These are phyloP conservation scores for Drymodes brunneopygia DNA, from an alignment of 2,113 vertebrate species.

Conservation along the genomic window DNA sequence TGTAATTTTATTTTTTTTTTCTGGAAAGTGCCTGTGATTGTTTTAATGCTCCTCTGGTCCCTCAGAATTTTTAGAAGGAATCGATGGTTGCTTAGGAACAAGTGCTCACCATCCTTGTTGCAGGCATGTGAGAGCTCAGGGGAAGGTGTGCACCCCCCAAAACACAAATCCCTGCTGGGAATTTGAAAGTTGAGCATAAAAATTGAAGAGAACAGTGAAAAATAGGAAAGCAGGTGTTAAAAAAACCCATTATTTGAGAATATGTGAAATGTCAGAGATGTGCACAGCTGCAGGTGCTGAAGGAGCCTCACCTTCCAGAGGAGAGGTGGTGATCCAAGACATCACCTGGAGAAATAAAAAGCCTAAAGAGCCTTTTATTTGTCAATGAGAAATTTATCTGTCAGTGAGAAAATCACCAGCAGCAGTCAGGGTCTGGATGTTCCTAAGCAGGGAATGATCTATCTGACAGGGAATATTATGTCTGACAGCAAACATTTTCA, in stretches of 20 bases:
- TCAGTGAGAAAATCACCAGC: neutral
- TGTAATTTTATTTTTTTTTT: constrained; percentile 18
- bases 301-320: accelerated
- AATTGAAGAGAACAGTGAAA: neutral
- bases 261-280: neutral
- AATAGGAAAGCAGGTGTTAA: neutral
- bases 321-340: neutral
- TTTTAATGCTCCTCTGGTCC: constrained; percentile 30
- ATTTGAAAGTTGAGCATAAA: neutral
- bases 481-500: neutral
- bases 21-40: neutral
- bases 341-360: neutral
- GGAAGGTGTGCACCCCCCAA: neutral
- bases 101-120: neutral
- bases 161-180: neutral
- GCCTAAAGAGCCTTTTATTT: neutral
- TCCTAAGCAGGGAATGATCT: neutral
- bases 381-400: neutral
- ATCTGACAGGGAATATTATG: neutral
- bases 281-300: neutral
- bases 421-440: neutral
- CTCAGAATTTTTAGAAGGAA: constrained; percentile 45
- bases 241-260: neutral
- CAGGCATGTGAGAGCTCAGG: neutral
- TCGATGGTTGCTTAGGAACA: constrained; percentile 50